Percentiles rank a stretch among this genome's conserved stretches.
Evolutionary conservation across 2,797 vertebrate species (phyloP).

Genomic region (Sylvilagus floridanus): DNA sequence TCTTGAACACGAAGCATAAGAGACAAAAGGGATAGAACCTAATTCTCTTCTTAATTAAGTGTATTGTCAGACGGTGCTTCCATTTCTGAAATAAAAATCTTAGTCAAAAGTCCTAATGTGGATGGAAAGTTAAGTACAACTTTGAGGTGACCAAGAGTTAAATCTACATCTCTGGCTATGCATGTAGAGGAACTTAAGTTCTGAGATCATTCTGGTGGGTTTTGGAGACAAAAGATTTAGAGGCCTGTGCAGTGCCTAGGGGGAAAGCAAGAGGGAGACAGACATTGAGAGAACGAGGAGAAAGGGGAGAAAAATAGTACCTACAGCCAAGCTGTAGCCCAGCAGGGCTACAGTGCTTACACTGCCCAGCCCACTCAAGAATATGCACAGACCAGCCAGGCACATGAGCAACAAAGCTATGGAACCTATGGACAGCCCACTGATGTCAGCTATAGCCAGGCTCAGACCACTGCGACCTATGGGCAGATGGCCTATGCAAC

Average conservation of each 20-base stretch:
- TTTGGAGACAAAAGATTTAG: no score
- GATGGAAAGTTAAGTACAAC: neutral
- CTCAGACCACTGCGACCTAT: conserved; percentile 94
- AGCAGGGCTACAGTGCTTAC: conserved; percentile 97
- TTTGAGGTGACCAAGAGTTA: neutral
- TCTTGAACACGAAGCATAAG: neutral
- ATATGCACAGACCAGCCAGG: conserved; percentile 96
- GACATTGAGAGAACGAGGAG: conserved; percentile 87
- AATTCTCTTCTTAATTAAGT: neutral
- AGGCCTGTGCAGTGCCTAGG: conserved; percentile 85
- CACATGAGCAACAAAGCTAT: conserved; percentile 95
- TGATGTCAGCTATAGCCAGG: conserved; percentile 94
- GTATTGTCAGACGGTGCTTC: neutral
- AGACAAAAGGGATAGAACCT: neutral
- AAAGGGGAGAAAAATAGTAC: conserved; percentile 93
- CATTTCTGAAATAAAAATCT: neutral
- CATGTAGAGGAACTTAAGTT: no score
- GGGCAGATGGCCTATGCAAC: conserved; percentile 95
- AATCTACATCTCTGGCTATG: neutral
- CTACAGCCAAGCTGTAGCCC: conserved; percentile 95
- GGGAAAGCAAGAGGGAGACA: conserved; percentile 82
- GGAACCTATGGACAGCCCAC: conserved; percentile 95
- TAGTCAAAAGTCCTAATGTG: neutral
- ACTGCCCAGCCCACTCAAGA: conserved; percentile 95
- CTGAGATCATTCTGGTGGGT: no score